Base-by-base conservation (phyloP, 1,140 invertebrate species). In the Drosophila erecta region DNA sequence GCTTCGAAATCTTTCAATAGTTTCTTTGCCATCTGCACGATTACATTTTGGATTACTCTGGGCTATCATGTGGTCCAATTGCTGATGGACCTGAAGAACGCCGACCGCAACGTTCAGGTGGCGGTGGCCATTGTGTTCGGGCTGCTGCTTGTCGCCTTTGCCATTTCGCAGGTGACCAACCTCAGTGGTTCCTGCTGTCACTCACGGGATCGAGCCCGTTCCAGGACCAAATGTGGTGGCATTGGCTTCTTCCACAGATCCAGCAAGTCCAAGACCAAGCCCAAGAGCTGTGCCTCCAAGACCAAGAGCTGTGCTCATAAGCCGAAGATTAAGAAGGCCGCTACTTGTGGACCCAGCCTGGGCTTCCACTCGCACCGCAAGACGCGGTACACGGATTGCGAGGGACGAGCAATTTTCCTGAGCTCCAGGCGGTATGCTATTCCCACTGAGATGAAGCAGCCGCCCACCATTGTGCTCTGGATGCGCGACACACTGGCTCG, bases 371-470 rank as follows among this genome's bases (percentile, higher is more conserved):
- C 14, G n/a, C 14, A 22, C 5, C 46, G 11, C 3, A 38, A 66
- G 30, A 2, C 3, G 1, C 44, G 22, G 2, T 89, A 84, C 20
- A 47, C 43, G 7, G 90, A 91, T 35, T 60, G 65, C 24, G 75
- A 91, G 44, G 83, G 73, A n/a, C 72, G 80, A 6, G 64, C 81
- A 44, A 91, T 91, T 17, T 91, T 75, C 40, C 27, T 76, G 4
- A 66, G 43, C 11, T 78, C 73, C 0, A 77, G 74, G 10, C 76
- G 87, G 4, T 81, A 76, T 38, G 74, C 83, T 15, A 76, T 90
- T 4, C 81, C 90, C 41, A 79, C 66, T 4, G 90, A 92, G 51
- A 90, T 91, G 86, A 92, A 90, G 43, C 75, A 89, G 33, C 90
- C 90, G 10, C 90, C 90, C 7, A 59, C 80, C 0, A 58, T 81